Evolutionary conservation across 2,113 vertebrate genomes (phyloP).

Genomic region (Excalfactoria chinensis): DNA sequence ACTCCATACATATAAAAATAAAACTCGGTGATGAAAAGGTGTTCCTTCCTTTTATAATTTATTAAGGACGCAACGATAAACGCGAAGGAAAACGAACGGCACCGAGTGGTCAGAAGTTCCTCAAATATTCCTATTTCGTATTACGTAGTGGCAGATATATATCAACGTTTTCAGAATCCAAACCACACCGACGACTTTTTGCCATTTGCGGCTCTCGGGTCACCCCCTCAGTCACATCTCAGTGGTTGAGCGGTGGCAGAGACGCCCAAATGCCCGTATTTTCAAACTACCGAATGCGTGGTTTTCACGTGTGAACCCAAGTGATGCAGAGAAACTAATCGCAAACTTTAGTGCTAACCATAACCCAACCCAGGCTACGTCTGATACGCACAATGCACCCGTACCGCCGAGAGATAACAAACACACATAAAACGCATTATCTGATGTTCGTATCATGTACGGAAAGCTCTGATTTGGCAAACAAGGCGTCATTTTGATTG

Average conservation of each 20-base stretch:
- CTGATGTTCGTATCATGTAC: background rate
- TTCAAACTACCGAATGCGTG: conserved; percentile 20
- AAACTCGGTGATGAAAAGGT: background rate
- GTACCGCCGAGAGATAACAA: background rate
- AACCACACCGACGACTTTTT: background rate
- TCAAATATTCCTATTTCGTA: background rate
- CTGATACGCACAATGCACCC: background rate
- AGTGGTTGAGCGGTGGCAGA: conserved; percentile 2
- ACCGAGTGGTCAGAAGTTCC: background rate
- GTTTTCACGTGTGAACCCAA: background rate
- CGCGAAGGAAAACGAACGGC: background rate
- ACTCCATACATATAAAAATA: background rate
- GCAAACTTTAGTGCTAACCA: background rate
- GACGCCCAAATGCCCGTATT: background rate
- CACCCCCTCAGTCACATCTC: conserved; percentile 28
- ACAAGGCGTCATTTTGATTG: background rate
- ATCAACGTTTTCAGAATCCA: background rate
- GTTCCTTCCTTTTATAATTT: background rate
- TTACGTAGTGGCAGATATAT: background rate
- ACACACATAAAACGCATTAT: background rate
- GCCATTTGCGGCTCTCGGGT: background rate
- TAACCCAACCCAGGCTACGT: background rate
- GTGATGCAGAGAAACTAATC: background rate
- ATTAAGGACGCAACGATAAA: background rate
- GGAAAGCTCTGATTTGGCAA: background rate